Evolutionary conservation across 1,140 invertebrate species (phyloP), one percentile per base, ranked within the genome.

Genomic region (Leptinotarsa undecemlineata): DNA sequence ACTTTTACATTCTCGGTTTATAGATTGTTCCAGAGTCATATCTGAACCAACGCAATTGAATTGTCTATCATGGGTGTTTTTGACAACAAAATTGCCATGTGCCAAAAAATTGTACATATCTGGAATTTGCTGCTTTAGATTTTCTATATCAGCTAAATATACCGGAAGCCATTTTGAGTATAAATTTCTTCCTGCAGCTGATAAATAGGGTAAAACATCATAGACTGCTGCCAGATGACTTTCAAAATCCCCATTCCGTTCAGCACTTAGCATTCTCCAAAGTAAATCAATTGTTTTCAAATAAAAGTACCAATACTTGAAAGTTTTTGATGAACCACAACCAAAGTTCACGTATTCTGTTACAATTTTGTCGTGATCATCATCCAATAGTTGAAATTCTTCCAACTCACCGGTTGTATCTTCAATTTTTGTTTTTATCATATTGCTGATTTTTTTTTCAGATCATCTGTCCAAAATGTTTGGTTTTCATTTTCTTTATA

Each of bases 31-130:
- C 13, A 71, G 57, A 57, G 51, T 51, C 69, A 71, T 71, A 71
- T 71, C 69, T 60, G 69, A 71, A 67, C 14, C 62, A 67, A 73
- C 71, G 23, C 62, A 73, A 67, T 73, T 73, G 23, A 73, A 73
- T 73, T 19, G 13, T 67, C 67, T 67, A 11, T 73, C 62, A 23
- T 67, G 19, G 15, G 71, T 73, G 68, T 68, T 73, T 21, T 68
- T 68, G 13, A 73, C 62, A 20, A 73, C 71, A 68, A 73, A 73
- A 73, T 73, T 73, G 19, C 71, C 71, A 23, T 73, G 11, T 73
- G 17, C 63, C 21, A 73, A 68, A 73, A 73, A 73, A 14, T 67
- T 68, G 42, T 73, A 51, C 71, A 68, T 73, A 21, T 73, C 21
- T 15, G 71, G 26, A 47, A 23, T 20, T 42, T 23, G 13, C 15